Percentiles rank a stretch among this genome's conserved stretches.
phyloP scores from a whole-genome alignment of 2,888 invertebrate species.

The Nemotelus pantherinus region DNA sequence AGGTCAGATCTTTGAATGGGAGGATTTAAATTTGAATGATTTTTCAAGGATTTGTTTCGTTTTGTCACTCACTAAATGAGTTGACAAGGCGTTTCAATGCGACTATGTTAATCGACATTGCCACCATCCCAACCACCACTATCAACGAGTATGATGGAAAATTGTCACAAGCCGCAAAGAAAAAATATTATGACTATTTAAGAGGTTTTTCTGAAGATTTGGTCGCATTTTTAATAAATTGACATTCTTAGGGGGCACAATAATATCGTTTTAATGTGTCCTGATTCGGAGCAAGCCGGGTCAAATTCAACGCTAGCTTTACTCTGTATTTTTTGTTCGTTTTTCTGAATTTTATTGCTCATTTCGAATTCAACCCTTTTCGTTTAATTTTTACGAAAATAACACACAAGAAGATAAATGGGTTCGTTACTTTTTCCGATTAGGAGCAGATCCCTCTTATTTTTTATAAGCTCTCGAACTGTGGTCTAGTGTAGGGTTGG shows the following conservation, averaged over 20 bases:
- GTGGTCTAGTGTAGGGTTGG: not conserved
- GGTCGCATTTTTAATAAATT: constrained; percentile 21
- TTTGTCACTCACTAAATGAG: constrained; percentile 32
- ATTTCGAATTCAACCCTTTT: constrained; percentile 24
- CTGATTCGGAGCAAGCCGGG: not conserved
- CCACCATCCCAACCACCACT: not conserved
- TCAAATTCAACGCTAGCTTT: not conserved
- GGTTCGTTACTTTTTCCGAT: not conserved
- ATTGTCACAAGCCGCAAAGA: not conserved
- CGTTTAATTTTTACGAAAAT: not conserved
- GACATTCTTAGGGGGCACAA: not conserved
- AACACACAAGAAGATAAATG: constrained; percentile 22
- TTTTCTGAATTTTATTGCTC: constrained; percentile 1
- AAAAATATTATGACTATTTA: constrained; percentile 16
- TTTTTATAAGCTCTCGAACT: constrained; percentile 2
- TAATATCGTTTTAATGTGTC: not conserved
- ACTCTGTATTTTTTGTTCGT: not conserved
- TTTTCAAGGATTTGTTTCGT: constrained; percentile 26
- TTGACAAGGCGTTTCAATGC: not conserved
- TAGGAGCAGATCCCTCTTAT: not conserved
- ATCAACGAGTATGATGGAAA: not conserved
- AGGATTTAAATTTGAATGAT: constrained; percentile 7
- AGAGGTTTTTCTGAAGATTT: constrained; percentile 7
- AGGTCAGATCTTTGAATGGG: constrained; percentile 4
- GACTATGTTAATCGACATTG: not conserved